phyloP scores from a whole-genome alignment of 2,888 invertebrate species.

The Leptopilina syphax region DNA sequence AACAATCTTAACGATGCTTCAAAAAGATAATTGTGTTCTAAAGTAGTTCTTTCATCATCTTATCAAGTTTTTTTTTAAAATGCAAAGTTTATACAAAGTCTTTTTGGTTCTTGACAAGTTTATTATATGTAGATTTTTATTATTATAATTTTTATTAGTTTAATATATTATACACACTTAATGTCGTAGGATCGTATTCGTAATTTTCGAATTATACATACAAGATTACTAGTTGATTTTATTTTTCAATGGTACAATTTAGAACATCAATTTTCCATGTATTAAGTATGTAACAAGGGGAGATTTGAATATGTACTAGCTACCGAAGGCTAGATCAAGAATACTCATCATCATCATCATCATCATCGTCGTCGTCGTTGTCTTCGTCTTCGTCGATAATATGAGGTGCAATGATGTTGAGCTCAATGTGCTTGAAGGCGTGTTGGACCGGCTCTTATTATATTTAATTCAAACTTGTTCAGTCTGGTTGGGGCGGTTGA shows the following conservation, averaged over 20 bases:
- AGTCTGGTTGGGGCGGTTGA: constrained; percentile 57
- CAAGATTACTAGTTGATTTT: neutral
- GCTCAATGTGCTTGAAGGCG: constrained; percentile 42
- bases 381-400: constrained; percentile 4
- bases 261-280: neutral
- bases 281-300: neutral
- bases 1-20: constrained; percentile 38
- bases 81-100: too few relatives aligned
- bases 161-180: neutral
- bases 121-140: too few relatives aligned
- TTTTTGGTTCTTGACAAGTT: too few relatives aligned
- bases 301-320: neutral
- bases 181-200: too few relatives aligned
- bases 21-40: constrained; percentile 26
- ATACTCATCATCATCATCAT: constrained; percentile 25
- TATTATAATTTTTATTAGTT: too few relatives aligned
- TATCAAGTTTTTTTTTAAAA: neutral
- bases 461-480: constrained; percentile 72
- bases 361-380: constrained; percentile 22
- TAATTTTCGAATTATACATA: too few relatives aligned
- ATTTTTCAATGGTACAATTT: neutral
- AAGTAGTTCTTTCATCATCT: constrained; percentile 4
- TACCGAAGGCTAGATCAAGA: constrained; percentile 5
- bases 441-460: constrained; percentile 62
- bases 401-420: constrained; percentile 28